Evolutionary conservation across 2,113 vertebrate species (phyloP), one percentile per base, ranked within the genome.

Genomic region (Aspiorhynchus laticeps): DNA sequence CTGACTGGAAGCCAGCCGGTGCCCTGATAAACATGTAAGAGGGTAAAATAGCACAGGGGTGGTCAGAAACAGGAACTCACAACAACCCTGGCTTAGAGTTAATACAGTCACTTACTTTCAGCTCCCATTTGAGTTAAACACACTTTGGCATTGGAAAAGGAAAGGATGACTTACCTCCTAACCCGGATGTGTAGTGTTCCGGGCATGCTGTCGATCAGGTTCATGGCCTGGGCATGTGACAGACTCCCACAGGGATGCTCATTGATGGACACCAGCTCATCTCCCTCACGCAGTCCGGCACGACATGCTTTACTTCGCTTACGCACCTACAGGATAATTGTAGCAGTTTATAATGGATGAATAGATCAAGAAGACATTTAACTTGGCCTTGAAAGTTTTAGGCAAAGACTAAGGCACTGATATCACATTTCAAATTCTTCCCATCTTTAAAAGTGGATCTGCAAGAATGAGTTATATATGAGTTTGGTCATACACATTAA

Each of bases 241-340:
- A 99, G 93, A 53, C 88, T 91, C 82, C 92, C 94, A 86, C 98
- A 99, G 7, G 96, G 92, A 87, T 95, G 96, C 26, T 98, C 97
- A 17, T 99, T 99, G 93, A 99, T 97, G 67, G 96, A 96, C 63
- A 98, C 83, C 61, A 99, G 93, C 88, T 98, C 96, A 89, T 99
- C 98, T 21, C 94, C 95, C 91, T 99, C 98, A 83, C 95, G 94
- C 36, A 99, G 93, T 41, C 98, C 98, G 51, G 97, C 98, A 7
- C 97, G 96, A 90, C 98, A 98, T 0, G 98, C 98, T 90, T 99
- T 99, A 89, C 98, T 99, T 89, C 97, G 96, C 93, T 98, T 99
- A 77, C 98, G 96, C 88, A 99, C 97, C 98, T 99, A 90, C n/a
- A 86, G 11, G 31, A n/a, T 19, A 26, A 71, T 56, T 36, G 46